phyloP scores from a whole-genome alignment of 2,113 vertebrate genomes.

The Meles meles region DNA sequence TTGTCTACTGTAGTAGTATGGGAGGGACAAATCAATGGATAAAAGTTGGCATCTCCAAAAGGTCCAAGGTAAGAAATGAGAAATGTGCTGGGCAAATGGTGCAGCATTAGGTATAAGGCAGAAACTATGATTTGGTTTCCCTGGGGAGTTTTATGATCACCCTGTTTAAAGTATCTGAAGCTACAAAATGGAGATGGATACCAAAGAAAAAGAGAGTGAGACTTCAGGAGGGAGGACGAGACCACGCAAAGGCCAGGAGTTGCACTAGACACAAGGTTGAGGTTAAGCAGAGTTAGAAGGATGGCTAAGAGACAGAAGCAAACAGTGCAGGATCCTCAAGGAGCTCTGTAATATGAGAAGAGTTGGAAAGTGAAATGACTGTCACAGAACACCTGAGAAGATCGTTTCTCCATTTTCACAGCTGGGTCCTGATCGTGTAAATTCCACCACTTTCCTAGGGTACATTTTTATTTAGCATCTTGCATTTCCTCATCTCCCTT shows the following conservation, averaged over 20 bases:
- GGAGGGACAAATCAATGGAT: neutral
- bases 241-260: neutral
- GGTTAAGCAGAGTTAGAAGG: accelerated
- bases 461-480: neutral
- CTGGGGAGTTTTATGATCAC: neutral
- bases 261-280: neutral
- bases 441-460: neutral
- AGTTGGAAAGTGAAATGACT: neutral
- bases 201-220: neutral
- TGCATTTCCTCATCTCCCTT: neutral
- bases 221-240: neutral
- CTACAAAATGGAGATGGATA: neutral
- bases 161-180: neutral
- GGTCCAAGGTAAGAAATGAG: neutral
- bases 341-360: neutral
- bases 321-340: neutral
- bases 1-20: neutral
- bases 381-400: neutral
- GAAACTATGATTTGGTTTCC: neutral
- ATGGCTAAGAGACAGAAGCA: neutral
- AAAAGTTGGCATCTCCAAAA: neutral
- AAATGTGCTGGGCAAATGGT: neutral
- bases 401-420: neutral
- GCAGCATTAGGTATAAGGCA: too few species aligned
- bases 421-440: neutral